phyloP scores from a whole-genome alignment of 2,113 vertebrate species.

The Mus pahari region DNA sequence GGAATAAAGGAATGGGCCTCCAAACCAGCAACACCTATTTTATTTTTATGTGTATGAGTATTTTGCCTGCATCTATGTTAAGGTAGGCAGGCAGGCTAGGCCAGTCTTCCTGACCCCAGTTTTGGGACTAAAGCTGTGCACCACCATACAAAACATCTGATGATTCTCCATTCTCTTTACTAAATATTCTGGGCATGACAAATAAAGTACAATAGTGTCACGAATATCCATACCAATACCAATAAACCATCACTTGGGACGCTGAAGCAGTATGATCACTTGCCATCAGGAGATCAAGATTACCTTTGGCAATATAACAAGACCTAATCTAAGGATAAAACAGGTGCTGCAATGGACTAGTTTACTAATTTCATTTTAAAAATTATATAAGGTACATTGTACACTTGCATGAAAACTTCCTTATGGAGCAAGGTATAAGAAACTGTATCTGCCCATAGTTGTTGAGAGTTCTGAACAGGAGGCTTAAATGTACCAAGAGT shows the following conservation, averaged over 20 bases:
- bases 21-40: background rate
- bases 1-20: background rate
- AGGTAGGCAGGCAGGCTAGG: background rate
- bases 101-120: background rate
- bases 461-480: background rate
- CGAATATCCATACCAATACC: background rate
- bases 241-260: background rate
- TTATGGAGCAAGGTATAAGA: background rate
- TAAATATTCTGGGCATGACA: background rate
- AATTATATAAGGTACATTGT: background rate
- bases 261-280: no score
- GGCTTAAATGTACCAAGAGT: background rate
- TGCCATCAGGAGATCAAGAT: background rate
- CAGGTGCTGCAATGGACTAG: no score
- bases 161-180: background rate
- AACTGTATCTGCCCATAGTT: background rate
- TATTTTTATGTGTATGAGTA: background rate
- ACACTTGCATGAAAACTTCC: background rate
- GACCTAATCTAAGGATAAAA: background rate
- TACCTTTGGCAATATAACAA: background rate
- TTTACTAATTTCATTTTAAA: background rate
- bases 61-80: background rate
- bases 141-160: background rate
- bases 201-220: background rate
- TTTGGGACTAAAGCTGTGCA: background rate